Evolutionary conservation across 2,888 invertebrate species (phyloP).

Genomic region (Sepiola atlantica): DNA sequence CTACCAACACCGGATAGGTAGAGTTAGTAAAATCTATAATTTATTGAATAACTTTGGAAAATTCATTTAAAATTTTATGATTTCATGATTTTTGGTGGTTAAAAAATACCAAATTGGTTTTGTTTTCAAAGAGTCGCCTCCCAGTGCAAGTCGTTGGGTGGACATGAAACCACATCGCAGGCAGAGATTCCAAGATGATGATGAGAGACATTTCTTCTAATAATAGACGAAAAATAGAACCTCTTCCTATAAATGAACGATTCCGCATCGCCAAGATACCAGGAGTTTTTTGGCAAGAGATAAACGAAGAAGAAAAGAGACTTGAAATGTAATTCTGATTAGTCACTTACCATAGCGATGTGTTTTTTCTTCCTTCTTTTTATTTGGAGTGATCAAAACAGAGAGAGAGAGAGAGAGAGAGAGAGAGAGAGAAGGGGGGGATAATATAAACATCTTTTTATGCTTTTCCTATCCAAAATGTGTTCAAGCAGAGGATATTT

Average conservation of each 20-base stretch:
- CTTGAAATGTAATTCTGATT: not conserved
- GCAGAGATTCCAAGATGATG: no score
- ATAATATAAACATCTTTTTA: not conserved
- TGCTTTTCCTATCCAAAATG: no score
- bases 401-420: not conserved
- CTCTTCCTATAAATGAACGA: not conserved
- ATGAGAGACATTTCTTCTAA: not conserved
- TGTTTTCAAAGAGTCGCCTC: no score
- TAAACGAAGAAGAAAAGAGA: not conserved
- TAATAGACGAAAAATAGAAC: not conserved
- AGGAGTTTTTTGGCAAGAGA: not conserved
- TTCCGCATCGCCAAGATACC: not conserved
- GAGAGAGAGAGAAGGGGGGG: not conserved
- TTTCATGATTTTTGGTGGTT: no score
- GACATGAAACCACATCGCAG: no score
- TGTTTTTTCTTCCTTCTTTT: no score
- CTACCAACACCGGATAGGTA: no score
- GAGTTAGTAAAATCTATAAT: no score
- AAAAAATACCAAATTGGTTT: no score
- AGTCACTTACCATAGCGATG: not conserved
- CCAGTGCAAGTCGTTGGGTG: no score
- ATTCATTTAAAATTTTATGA: no score
- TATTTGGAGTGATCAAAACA: not conserved
- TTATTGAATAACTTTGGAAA: no score
- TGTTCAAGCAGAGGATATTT: not conserved